phyloP scores from a whole-genome alignment of 2,888 invertebrate genomes.

The Adineta ricciae region DNA sequence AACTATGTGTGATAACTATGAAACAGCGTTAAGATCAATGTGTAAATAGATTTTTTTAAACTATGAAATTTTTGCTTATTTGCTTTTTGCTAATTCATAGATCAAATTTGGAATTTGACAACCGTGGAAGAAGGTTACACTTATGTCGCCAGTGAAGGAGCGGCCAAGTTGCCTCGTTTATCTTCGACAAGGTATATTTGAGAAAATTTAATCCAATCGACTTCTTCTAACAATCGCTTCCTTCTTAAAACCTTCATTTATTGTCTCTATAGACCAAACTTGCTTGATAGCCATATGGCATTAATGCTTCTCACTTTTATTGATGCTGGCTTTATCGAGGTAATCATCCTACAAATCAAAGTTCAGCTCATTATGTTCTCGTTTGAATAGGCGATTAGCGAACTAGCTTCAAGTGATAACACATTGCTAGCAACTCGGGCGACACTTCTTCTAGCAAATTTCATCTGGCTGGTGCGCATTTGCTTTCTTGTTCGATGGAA shows the following conservation, averaged over 20 bases:
- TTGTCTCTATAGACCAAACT: constrained; percentile 60
- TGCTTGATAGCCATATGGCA: constrained; percentile 79
- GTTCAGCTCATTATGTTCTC: background rate
- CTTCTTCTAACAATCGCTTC: background rate
- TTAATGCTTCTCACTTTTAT: constrained; percentile 76
- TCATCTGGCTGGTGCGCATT: constrained; percentile 63
- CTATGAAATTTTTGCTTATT: background rate
- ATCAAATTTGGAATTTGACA: background rate
- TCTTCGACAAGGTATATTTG: background rate
- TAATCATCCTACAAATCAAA: constrained; percentile 36
- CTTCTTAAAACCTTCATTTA: constrained; percentile 36
- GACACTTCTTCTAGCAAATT: constrained; percentile 75
- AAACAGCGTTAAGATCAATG: background rate
- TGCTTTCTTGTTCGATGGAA: constrained; percentile 34
- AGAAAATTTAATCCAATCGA: background rate
- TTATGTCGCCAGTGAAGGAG: background rate
- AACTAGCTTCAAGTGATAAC: constrained; percentile 74
- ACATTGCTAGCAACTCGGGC: constrained; percentile 79
- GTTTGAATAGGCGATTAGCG: constrained; percentile 62
- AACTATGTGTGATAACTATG: constrained; percentile 8
- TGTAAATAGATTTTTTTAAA: background rate
- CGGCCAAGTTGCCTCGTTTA: background rate
- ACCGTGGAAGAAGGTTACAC: background rate
- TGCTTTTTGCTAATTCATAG: background rate
- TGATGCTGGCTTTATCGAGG: constrained; percentile 70